Base-by-base conservation (phyloP, 2,113 vertebrate species). In the Hypocryptadius cinnamomeus region DNA sequence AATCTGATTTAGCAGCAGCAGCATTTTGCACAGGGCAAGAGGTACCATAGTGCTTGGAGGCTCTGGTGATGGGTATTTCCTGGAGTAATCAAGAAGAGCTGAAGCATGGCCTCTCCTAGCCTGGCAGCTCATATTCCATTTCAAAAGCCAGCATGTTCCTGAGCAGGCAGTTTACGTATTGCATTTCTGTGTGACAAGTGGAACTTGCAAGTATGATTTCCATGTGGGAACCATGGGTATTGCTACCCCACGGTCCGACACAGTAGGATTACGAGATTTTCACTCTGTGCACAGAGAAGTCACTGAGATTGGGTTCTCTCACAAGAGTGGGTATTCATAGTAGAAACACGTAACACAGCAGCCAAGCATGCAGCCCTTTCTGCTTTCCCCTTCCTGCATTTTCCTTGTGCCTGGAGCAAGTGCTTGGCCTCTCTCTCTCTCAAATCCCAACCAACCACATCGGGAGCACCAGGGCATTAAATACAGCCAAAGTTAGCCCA, bases 191-290 rank as follows among this genome's bases (percentile, higher is more conserved):
- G 79, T 68, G 50, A 54, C 44, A 25, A 71, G 70, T 22, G 84
- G 83, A 84, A 42, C 70, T 93, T 77, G 77, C 80, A 76, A 70
- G 61, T 63, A 7, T 21, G 56, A 44, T 68, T 68, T 88, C 69
- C 33, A 0, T 39, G 73, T 51, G 63, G 76, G 79, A 92, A 5
- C 48, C 51, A 7, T 39, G 85, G 60, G 71, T 35, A 35, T 53
- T 42, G 31, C 30, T 85, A 4, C 82, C 39, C 1, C 0, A 31
- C 63, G 60, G 65, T 90, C 77, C 0, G 6, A 44, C 64, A 21
- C 2, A 1, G 57, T 28, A 24, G 80, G 37, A 53, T 90, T 90
- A 84, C 0, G 4, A 59, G 65, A 48, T 94, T 81, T 86, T 84
- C 84, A 25, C 61, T 88, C 40, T 47, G 35, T 66, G 72, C 28